Evolutionary conservation across 2,797 vertebrate species (phyloP), one percentile per base, ranked within the genome.

Genomic region (Galago senegalensis): DNA sequence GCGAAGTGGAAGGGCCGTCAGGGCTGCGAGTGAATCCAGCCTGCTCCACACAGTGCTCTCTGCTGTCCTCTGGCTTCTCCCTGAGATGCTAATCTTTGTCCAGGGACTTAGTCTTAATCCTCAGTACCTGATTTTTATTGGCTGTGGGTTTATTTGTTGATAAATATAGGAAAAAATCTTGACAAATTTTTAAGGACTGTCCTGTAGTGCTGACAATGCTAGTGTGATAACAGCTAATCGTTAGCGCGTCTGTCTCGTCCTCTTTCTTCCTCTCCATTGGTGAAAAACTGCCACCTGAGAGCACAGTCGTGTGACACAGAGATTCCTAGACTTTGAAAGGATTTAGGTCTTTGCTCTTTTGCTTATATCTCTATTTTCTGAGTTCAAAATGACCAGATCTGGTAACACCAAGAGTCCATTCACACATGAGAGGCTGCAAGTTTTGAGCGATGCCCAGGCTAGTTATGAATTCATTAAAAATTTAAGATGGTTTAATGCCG

Each of bases 381-480:
- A 49, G 76, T 80, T 73, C n/a, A 75, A 49, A 92, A n/a, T 1
- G 14, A 34, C 61, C 23, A 29, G 12, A 34, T 31, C 43, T 72
- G 46, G 56, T 43, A 34, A 7, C 25, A 43, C 16, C 11, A 31
- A 73, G 60, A 69, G 7, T 43, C 75, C 27, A 5, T 46, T 21
- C 13, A 1, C 0, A 7, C 6, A 29, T 7, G 12, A 27, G 53
- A 69, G 46, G 21, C 46, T 27, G 53, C 2, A 3, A 0, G 13
- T 40, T 70, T 58, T 86, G n/a, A 70, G 37, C 56, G 73, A 17
- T 77, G 7, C 46, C 90, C 67, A 72, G 56, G 17, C 20, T 81
- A n/a, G 65, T 91, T 94, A 76, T 29, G 65, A 91, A 56, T 56
- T 94, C 72, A 81, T 92, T 87, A 93, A 92, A 97, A 49, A 72